Evolutionary conservation across 2,888 invertebrate genomes (phyloP).

Genomic region (Altica lythri): DNA sequence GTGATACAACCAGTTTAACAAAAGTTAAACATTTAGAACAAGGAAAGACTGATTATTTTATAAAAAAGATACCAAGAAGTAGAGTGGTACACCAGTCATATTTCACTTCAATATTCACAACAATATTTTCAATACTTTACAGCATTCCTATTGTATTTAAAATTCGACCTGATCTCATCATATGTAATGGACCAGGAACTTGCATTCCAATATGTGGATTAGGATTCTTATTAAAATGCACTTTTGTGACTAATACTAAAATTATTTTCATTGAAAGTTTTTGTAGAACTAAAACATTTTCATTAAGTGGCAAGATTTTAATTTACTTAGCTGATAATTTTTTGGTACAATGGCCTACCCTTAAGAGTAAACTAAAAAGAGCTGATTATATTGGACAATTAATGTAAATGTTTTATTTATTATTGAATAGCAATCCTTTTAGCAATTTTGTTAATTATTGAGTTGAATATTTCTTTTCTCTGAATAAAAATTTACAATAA

Average conservation of each 20-base stretch:
- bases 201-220: slow-evolving; percentile 89
- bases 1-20: slow-evolving; percentile 74
- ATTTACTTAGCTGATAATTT: slow-evolving; percentile 82
- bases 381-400: slow-evolving; percentile 79
- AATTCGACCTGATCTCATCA: slow-evolving; percentile 77
- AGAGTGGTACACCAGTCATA: slow-evolving; percentile 88
- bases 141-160: slow-evolving; percentile 71
- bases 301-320: slow-evolving; percentile 86
- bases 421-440: too few species aligned
- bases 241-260: slow-evolving; percentile 68
- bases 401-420: too few species aligned
- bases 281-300: slow-evolving; percentile 88
- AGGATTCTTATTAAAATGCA: slow-evolving; percentile 73
- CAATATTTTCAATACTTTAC: slow-evolving; percentile 71
- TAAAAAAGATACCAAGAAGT: slow-evolving; percentile 77
- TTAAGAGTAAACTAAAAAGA: slow-evolving; percentile 69
- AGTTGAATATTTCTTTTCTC: too few species aligned
- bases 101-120: slow-evolving; percentile 76
- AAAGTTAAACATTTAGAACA: slow-evolving; percentile 67
- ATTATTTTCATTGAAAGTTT: slow-evolving; percentile 95
- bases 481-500: too few species aligned
- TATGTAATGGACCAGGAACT: slow-evolving; percentile 96
- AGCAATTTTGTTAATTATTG: too few species aligned
- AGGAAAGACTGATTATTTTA: slow-evolving; percentile 54
- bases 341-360: slow-evolving; percentile 90